A percentile compares a stretch with the other conserved stretches of the same genome.
Evolutionary conservation across 2,888 invertebrate species (phyloP).

Genomic region (Ochropacha duplaris): DNA sequence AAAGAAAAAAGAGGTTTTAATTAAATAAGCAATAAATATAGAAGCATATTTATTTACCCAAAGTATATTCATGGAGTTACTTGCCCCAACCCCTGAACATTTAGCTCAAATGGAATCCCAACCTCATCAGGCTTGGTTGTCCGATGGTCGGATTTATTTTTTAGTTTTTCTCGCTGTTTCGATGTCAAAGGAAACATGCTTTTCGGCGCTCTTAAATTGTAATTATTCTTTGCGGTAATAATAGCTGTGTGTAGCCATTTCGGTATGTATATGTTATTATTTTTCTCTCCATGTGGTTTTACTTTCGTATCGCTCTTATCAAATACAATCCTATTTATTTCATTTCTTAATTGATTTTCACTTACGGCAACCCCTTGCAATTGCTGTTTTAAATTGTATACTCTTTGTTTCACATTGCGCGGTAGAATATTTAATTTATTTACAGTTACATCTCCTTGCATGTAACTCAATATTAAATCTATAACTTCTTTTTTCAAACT

Average conservation of each 20-base stretch:
- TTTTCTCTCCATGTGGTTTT: conserved; percentile 28
- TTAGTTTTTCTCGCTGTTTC: conserved; percentile 28
- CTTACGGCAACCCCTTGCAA: not conserved
- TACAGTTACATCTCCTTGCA: not conserved
- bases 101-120: conserved; percentile 58
- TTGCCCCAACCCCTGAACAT: conserved; percentile 58
- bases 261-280: conserved; percentile 41
- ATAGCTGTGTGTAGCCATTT: conserved; percentile 30
- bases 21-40: not conserved
- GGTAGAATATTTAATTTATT: not conserved
- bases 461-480: not conserved
- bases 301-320: conserved; percentile 19
- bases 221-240: not conserved
- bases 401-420: not conserved
- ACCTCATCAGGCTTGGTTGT: conserved; percentile 20
- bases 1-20: not conserved
- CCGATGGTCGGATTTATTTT: conserved; percentile 25
- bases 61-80: conserved; percentile 30
- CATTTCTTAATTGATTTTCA: not conserved
- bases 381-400: not conserved
- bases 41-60: conserved; percentile 4
- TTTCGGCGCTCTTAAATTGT: conserved; percentile 15
- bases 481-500: not conserved
- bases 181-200: conserved; percentile 33
- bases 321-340: conserved; percentile 16